Conservation (phyloP, 2,888 invertebrate genomes). For the Operophtera brumata region DNA sequence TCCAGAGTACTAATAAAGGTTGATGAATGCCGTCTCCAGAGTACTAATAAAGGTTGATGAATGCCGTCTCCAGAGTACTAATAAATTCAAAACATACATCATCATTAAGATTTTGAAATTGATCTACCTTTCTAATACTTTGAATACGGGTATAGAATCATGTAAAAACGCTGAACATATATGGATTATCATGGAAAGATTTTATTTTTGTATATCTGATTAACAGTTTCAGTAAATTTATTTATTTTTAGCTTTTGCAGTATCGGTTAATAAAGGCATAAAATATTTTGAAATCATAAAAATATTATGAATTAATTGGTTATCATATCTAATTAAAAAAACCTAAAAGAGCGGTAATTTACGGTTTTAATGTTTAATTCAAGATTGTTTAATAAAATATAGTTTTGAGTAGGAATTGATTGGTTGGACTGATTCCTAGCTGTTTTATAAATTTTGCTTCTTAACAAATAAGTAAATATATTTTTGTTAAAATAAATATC, state of each 20-base stretch:
- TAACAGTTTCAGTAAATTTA: conserved; percentile 1
- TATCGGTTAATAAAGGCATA: not conserved
- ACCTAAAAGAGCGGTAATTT: conserved; percentile 1
- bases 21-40: conserved; percentile 17
- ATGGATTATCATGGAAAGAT: conserved; percentile 2
- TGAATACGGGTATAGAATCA: conserved; percentile 6
- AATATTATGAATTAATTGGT: not conserved
- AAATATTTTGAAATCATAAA: not conserved
- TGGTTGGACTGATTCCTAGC: conserved; percentile 56
- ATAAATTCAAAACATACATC: not conserved
- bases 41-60: conserved; percentile 17
- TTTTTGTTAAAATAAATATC: not conserved
- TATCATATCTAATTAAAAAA: too few species aligned
- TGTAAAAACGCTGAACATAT: conserved; percentile 8
- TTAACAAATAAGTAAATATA: not conserved
- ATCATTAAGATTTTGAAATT: conserved; percentile 14
- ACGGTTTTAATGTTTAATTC: conserved; percentile 8
- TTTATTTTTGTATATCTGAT: conserved; percentile 10
- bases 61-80: conserved; percentile 6
- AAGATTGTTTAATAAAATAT: conserved; percentile 1
- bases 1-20: too few species aligned
- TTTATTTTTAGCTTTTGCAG: conserved; percentile 1
- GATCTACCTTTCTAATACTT: conserved; percentile 20
- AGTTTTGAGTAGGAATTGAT: conserved; percentile 40
- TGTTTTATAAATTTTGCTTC: not conserved